Conservation (phyloP, 2,797 vertebrate genomes). For the Tenualosa ilisha region DNA sequence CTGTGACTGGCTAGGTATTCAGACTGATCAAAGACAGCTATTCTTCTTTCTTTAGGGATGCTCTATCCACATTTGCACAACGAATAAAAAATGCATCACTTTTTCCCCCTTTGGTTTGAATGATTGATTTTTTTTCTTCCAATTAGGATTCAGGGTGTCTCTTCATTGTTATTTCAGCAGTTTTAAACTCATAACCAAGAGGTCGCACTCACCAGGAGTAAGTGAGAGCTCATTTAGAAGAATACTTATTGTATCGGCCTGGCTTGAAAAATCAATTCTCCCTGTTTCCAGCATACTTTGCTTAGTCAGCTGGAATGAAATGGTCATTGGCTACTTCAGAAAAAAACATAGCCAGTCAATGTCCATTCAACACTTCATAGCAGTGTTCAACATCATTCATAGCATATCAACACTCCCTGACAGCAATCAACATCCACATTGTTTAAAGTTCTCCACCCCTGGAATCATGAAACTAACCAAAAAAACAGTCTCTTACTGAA, state of each 20-base stretch:
- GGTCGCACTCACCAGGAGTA: background rate
- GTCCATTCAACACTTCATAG: background rate
- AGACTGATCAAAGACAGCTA: constrained; percentile 40
- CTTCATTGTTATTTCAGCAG: background rate
- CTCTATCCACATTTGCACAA: background rate
- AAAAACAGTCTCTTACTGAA: background rate
- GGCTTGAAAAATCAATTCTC: background rate
- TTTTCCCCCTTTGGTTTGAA: background rate
- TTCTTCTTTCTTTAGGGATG: constrained; percentile 24
- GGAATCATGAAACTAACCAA: background rate
- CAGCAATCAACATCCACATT: background rate
- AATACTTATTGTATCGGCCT: background rate
- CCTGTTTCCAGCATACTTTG: background rate
- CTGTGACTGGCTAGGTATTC: constrained; percentile 9
- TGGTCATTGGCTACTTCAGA: background rate
- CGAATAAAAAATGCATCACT: constrained; percentile 33
- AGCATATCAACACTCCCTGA: background rate
- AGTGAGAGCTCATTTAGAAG: background rate
- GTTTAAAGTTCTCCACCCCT: background rate
- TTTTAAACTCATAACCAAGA: background rate
- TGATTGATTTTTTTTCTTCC: constrained; percentile 48
- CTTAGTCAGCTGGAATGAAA: background rate
- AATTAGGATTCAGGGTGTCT: constrained; percentile 8
- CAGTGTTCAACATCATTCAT: background rate
- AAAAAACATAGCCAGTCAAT: background rate